Percentiles rank a stretch among this genome's conserved stretches.
Evolutionary conservation across 2,888 invertebrate genomes (phyloP).

Genomic region (Eristalinus sepulchralis): DNA sequence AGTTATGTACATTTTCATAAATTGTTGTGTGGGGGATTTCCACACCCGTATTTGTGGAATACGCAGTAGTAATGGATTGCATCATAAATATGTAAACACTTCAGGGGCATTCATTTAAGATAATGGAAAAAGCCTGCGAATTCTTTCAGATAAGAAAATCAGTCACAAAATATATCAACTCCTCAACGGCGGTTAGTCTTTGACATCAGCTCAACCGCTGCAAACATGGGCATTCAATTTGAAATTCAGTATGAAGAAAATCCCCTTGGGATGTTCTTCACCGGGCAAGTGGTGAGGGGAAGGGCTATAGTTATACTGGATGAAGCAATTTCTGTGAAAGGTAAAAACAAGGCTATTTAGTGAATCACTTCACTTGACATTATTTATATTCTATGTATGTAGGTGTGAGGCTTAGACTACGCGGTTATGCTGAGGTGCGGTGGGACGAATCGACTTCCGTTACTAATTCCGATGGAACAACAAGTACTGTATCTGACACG

Average conservation of each 20-base stretch:
- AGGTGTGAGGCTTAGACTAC: conserved; percentile 33
- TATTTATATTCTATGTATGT: not conserved
- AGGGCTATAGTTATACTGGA: conserved; percentile 69
- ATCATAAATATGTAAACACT: too few species aligned
- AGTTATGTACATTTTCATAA: too few species aligned
- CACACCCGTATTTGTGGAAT: too few species aligned
- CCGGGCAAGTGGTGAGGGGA: conserved; percentile 76
- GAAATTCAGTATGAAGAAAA: conserved; percentile 77
- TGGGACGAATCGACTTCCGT: conserved; percentile 17
- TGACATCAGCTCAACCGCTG: not conserved
- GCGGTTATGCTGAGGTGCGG: conserved; percentile 43
- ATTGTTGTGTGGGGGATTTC: too few species aligned
- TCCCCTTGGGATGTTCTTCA: conserved; percentile 76
- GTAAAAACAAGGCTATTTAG: conserved; percentile 38
- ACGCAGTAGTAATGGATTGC: too few species aligned
- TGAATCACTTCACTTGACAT: too few species aligned
- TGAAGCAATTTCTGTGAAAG: conserved; percentile 70
- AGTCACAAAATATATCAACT: not conserved
- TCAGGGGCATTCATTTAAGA: too few species aligned
- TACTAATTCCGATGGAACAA: conserved; percentile 9
- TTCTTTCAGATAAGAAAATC: not conserved
- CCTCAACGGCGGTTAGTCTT: not conserved
- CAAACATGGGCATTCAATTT: conserved; percentile 74
- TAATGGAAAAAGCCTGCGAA: too few species aligned
- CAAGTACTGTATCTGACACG: not conserved